Evolutionary conservation across 2,113 vertebrate species (phyloP), one percentile per base, ranked within the genome.

Genomic region (Sinocyclocheilus maitianheensis): DNA sequence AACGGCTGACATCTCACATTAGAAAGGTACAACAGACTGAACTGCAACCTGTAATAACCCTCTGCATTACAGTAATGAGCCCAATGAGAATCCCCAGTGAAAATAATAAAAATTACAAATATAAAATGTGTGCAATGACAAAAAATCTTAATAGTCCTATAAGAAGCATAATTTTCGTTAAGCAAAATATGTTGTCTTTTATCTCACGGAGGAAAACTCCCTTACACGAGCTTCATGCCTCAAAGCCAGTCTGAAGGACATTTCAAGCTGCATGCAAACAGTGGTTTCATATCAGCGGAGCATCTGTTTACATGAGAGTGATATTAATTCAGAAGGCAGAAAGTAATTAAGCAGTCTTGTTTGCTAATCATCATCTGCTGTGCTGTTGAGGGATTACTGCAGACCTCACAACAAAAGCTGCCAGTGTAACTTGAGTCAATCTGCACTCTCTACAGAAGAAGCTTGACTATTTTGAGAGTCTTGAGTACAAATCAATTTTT

Each of bases 271-370:
- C 51, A 60, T 60, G 20, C 34, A 79, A 79, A 62, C 34, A 79
- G 18, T 62, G 34, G 5, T 40, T 43, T 46, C 40, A 78, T 37
- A 79, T 79, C 84, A 85, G 75, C 80, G 86, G 58, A 82, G 40
- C 43, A 43, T 75, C 48, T 83, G 71, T 88, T 87, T 84, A 58
- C 79, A 76, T 62, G 60, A 86, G 78, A 53, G 43, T 48, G 34
- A 87, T 87, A 87, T 90, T 86, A 86, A 89, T 89, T 82, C 86
- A 86, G 81, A 83, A 55, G 84, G 74, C 48, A 79, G 75, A 87
- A 88, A 79, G 88, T 85, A 90, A 89, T 90, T 89, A 90, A 77
- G 85, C 83, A 80, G 85, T 71, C n/a, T 51, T 87, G 85, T 91
- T 91, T 91, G 85, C 87, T 86, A 43, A 89, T 86, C 83, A 91